phyloP scores from a whole-genome alignment of 1,140 invertebrate genomes.

The Caerostris extrusa region DNA sequence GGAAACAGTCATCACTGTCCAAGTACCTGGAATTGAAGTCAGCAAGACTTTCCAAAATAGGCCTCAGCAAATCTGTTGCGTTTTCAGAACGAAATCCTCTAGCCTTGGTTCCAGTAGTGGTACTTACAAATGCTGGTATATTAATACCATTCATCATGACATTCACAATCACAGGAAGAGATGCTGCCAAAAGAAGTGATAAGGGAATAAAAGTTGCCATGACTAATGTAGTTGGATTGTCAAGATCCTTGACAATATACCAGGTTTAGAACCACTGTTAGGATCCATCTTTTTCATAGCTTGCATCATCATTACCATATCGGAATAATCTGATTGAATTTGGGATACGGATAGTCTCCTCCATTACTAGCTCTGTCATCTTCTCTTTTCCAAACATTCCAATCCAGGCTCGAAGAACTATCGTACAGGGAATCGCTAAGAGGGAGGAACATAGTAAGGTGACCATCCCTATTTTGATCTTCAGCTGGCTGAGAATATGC shows the following conservation, averaged over 20 bases:
- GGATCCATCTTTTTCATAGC: constrained; percentile 68
- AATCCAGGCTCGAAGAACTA: constrained; percentile 10
- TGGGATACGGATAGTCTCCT: background rate
- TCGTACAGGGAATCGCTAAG: constrained; percentile 30
- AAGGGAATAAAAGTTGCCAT: constrained; percentile 69
- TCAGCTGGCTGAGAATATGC: background rate
- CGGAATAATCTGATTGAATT: constrained; percentile 29
- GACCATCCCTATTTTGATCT: constrained; percentile 40
- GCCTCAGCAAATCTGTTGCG: background rate
- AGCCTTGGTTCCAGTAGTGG: background rate
- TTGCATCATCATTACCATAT: constrained; percentile 72
- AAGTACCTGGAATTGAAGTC: constrained; percentile 59
- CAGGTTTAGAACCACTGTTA: constrained; percentile 10
- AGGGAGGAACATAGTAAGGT: constrained; percentile 48
- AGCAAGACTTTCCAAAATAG: constrained; percentile 46
- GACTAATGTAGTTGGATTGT: constrained; percentile 67
- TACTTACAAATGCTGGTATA: constrained; percentile 32
- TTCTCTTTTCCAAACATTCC: constrained; percentile 44
- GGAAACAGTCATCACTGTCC: constrained; percentile 45
- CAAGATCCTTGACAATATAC: constrained; percentile 42
- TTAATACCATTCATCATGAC: constrained; percentile 70
- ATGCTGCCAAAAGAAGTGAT: constrained; percentile 56
- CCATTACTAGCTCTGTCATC: constrained; percentile 23
- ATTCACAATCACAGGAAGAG: constrained; percentile 58
- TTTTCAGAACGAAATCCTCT: background rate